These are phyloP conservation scores for Mionectes olivaceus DNA, from an alignment of 2,797 vertebrate species.

Conservation along the genomic window DNA sequence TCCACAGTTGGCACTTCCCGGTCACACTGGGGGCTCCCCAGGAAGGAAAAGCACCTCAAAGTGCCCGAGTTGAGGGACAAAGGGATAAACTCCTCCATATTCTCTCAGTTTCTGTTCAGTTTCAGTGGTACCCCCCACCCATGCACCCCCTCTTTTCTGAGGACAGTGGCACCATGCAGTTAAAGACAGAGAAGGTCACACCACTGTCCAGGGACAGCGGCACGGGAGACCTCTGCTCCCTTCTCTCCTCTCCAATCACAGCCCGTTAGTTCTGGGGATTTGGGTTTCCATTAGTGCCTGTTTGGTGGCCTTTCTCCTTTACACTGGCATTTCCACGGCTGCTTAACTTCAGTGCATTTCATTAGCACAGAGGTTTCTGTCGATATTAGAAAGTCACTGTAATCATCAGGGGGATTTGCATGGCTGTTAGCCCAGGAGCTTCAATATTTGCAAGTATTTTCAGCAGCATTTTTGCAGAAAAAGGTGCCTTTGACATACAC, in stretches of 20 bases:
- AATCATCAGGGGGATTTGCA: slow-evolving; percentile 55
- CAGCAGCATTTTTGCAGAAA: background rate
- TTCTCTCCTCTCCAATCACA: background rate
- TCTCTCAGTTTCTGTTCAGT: background rate
- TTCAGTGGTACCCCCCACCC: background rate
- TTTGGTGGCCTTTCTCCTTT: slow-evolving; percentile 67
- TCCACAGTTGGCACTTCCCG: background rate
- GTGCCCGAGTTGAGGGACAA: background rate
- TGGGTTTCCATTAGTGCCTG: slow-evolving; percentile 65
- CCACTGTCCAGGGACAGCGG: background rate
- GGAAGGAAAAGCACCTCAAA: background rate
- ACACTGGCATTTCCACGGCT: slow-evolving; percentile 64
- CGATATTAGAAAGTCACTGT: slow-evolving; percentile 59
- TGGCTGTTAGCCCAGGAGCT: slow-evolving; percentile 29
- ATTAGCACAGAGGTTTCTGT: slow-evolving; percentile 57
- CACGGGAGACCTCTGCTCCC: background rate
- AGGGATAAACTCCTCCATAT: background rate
- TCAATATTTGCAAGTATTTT: background rate
- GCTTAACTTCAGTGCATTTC: slow-evolving; percentile 67
- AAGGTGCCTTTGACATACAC: background rate
- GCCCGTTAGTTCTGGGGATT: slow-evolving; percentile 68
- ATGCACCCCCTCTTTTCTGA: background rate
- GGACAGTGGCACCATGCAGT: background rate
- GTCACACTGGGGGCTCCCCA: accelerated
- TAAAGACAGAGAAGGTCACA: background rate